Evolutionary conservation across 2,113 vertebrate species (phyloP).

Genomic region (Catharus fuscescens): DNA sequence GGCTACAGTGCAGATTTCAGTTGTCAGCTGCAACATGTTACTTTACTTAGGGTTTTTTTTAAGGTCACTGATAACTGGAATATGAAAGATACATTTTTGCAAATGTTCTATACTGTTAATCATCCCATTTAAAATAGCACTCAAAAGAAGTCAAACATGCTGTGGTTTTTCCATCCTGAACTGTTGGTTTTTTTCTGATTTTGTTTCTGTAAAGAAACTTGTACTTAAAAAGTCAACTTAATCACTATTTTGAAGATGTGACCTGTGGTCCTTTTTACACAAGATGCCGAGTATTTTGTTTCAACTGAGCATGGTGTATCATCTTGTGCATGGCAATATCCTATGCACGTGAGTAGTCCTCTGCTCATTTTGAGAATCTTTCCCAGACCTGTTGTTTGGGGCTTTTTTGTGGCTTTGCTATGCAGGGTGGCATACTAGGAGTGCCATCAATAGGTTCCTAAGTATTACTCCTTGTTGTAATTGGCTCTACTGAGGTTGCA

Average conservation of each 20-base stretch:
- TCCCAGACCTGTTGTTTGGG: not conserved
- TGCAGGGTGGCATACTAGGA: not conserved
- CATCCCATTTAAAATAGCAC: not conserved
- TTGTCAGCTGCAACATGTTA: not conserved
- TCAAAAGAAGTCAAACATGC: not conserved
- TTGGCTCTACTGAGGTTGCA: not conserved
- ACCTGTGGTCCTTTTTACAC: not conserved
- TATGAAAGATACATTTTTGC: not conserved
- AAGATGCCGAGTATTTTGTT: not conserved
- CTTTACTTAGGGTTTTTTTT: not conserved
- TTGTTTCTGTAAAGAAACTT: not conserved
- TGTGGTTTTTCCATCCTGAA: not conserved
- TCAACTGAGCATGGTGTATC: not conserved
- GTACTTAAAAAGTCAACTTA: not conserved
- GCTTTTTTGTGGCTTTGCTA: not conserved
- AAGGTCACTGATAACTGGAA: not conserved
- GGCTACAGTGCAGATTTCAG: not conserved
- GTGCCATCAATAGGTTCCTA: not conserved
- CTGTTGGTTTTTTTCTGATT: not conserved
- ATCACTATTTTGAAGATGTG: not conserved
- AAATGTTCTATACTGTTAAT: not conserved
- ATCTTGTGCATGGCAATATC: not conserved
- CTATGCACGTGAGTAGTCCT: rapidly evolving
- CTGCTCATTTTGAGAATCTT: not conserved
- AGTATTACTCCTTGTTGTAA: not conserved